Conservation (phyloP, 1,140 invertebrate species). For the Achroia grisella region DNA sequence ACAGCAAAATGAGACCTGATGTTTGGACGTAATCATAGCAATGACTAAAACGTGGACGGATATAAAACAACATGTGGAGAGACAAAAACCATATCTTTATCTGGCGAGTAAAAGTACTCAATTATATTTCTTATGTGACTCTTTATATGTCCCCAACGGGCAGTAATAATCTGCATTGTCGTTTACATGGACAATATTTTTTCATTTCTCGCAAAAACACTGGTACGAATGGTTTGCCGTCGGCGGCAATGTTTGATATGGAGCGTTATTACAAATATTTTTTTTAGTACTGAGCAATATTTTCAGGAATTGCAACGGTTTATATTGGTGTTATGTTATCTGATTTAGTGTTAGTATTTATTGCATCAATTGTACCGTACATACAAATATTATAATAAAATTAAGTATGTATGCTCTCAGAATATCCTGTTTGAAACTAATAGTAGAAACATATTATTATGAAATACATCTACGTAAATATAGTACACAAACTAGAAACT, state of each 20-base stretch:
- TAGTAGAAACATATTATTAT: no score
- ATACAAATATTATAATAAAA: no score
- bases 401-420: no score
- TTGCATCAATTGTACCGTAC: no score
- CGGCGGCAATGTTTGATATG: slow-evolving; percentile 38
- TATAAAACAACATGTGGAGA: slow-evolving; percentile 2
- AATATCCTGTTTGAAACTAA: no score
- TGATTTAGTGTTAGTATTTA: slow-evolving; percentile 13
- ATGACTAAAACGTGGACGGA: slow-evolving; percentile 25
- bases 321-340: slow-evolving; percentile 28
- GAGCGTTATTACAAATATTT: slow-evolving; percentile 42
- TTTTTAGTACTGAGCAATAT: slow-evolving; percentile 34
- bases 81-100: slow-evolving; percentile 29
- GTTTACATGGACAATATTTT: slow-evolving; percentile 63
- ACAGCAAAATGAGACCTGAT: slow-evolving; percentile 39
- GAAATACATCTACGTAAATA: no score
- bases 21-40: slow-evolving; percentile 37
- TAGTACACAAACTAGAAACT: no score
- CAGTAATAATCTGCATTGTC: slow-evolving; percentile 68
- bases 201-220: slow-evolving; percentile 55
- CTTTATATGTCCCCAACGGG: slow-evolving; percentile 54
- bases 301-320: slow-evolving; percentile 31
- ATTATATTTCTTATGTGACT: slow-evolving; percentile 55
- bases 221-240: slow-evolving; percentile 33
- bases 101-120: slow-evolving; percentile 25